Evolutionary conservation across 2,797 vertebrate species (phyloP).

Genomic region (Sebastes oblongus): DNA sequence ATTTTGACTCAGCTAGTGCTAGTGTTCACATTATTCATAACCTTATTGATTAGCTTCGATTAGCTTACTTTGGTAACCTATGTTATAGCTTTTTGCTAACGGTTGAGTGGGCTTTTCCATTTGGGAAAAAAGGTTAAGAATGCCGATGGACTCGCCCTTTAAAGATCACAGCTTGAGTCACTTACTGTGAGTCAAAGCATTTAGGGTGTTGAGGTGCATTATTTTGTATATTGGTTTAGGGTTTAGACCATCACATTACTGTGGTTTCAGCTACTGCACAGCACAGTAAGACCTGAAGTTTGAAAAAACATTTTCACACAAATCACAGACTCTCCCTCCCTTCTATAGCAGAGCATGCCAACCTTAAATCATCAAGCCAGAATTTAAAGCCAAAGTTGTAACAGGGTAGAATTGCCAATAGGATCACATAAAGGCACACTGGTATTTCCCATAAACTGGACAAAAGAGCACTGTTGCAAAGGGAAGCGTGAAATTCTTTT

Average conservation of each 20-base stretch:
- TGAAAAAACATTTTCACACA: constrained; percentile 10
- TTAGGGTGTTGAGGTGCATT: neutral
- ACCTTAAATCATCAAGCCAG: constrained; percentile 14
- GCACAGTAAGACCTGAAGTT: constrained; percentile 6
- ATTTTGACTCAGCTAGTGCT: no score
- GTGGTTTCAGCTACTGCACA: neutral
- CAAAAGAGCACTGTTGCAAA: constrained; percentile 21
- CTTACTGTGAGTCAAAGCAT: neutral
- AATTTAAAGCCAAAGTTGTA: constrained; percentile 33
- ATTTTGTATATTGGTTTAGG: neutral
- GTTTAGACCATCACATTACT: neutral
- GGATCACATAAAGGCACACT: constrained; percentile 13
- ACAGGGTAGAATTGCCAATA: constrained; percentile 2
- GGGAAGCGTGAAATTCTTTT: constrained; percentile 9
- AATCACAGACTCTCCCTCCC: constrained; percentile 1
- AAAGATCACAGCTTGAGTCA: neutral
- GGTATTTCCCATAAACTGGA: constrained; percentile 35
- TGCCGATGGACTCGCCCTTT: no score
- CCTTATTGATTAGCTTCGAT: no score
- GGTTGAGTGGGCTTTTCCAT: no score
- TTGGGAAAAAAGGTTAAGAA: no score
- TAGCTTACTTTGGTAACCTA: no score
- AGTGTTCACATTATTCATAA: no score
- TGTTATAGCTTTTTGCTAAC: no score
- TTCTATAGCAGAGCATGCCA: neutral